Percentiles rank a stretch among this genome's conserved stretches.
Evolutionary conservation across 2,797 vertebrate genomes (phyloP).

Genomic region (Selene dorsalis): DNA sequence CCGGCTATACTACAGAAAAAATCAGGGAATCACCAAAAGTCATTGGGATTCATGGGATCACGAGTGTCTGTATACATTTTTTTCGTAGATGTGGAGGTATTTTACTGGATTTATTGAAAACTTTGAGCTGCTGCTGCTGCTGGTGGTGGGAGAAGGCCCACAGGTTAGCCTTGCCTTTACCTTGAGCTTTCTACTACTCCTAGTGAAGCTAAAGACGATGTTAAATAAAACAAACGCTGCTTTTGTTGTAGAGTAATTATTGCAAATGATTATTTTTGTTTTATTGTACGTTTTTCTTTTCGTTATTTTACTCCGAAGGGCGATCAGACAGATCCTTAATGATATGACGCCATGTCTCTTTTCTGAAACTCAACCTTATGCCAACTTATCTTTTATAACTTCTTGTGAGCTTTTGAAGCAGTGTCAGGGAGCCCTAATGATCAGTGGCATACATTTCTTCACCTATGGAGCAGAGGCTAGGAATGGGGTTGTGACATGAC

Average conservation of each 20-base stretch:
- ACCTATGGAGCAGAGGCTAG: background rate
- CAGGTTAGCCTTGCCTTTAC: too few species aligned
- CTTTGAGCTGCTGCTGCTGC: background rate
- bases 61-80: background rate
- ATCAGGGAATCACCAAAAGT: background rate
- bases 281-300: background rate
- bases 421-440: background rate
- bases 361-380: background rate
- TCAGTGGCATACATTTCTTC: background rate
- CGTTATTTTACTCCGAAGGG: background rate
- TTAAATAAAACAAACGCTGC: background rate
- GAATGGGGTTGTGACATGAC: slow-evolving; percentile 4
- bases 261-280: background rate
- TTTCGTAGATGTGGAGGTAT: background rate
- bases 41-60: background rate
- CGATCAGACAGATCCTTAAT: background rate
- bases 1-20: background rate
- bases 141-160: too few species aligned
- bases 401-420: background rate
- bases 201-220: background rate
- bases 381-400: background rate
- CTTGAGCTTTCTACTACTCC: too few species aligned
- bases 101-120: background rate
- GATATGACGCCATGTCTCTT: background rate
- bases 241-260: background rate